A percentile compares a stretch with the other conserved stretches of the same genome.
phyloP scores from a whole-genome alignment of 2,888 invertebrate genomes.

The Nymphalis c-album region DNA sequence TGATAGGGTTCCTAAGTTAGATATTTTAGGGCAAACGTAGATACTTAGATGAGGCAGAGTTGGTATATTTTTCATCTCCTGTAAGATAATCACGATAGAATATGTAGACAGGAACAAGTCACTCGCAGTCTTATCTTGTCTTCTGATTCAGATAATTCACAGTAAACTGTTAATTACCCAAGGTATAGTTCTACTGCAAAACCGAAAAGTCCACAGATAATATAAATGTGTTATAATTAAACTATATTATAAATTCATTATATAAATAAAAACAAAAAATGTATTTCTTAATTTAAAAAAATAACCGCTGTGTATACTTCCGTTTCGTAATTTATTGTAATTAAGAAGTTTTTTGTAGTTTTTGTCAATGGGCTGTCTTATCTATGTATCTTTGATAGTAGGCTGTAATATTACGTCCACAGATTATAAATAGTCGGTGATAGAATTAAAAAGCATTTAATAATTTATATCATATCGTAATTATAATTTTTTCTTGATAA shows the following conservation, averaged over 20 bases:
- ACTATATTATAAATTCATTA: background rate
- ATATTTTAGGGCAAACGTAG: conserved; percentile 23
- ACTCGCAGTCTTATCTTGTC: no score
- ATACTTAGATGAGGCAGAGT: background rate
- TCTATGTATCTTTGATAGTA: conserved; percentile 20
- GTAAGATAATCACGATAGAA: no score
- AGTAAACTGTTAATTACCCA: no score
- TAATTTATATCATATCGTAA: conserved; percentile 50
- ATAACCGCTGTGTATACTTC: background rate
- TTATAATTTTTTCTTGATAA: conserved; percentile 6
- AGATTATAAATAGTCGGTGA: conserved; percentile 44
- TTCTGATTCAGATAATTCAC: no score
- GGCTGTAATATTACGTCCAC: conserved; percentile 53
- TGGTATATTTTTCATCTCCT: background rate
- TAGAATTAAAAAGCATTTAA: conserved; percentile 56
- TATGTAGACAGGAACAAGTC: background rate
- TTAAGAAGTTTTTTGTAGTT: background rate
- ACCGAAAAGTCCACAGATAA: background rate
- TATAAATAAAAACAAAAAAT: background rate
- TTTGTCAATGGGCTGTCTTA: conserved; percentile 5
- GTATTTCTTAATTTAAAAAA: background rate
- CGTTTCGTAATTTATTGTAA: background rate
- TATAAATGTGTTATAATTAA: background rate
- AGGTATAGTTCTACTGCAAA: no score
- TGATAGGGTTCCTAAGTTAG: conserved; percentile 43